Percentiles rank a stretch among this genome's conserved stretches.
Evolutionary conservation across 2,888 invertebrate genomes (phyloP).

Genomic region (Ashinkailepas kermadecensis): DNA sequence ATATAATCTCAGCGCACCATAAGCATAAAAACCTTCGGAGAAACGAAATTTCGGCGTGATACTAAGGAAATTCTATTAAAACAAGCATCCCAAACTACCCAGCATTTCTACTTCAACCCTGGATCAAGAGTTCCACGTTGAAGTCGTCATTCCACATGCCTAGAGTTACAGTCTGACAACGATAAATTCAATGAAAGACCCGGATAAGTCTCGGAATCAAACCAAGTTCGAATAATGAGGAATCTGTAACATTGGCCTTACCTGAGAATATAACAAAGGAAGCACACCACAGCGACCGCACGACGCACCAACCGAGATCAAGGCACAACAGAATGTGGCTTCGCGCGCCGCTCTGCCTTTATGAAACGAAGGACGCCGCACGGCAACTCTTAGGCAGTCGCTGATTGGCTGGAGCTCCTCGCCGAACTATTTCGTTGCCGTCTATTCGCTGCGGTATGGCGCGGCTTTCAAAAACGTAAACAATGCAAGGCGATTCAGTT

Average conservation of each 20-base stretch:
- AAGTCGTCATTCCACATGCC: no score
- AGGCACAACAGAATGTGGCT: not conserved
- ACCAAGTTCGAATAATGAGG: not conserved
- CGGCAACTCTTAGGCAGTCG: not conserved
- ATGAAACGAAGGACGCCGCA: constrained; percentile 20
- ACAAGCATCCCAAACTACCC: no score
- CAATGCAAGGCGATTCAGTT: not conserved
- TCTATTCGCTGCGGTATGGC: not conserved
- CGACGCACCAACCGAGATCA: not conserved
- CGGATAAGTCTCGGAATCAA: not conserved
- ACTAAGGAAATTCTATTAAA: no score
- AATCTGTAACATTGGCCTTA: not conserved
- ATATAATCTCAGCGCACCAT: no score
- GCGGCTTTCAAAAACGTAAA: constrained; percentile 18
- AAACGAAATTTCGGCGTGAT: no score
- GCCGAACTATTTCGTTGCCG: not conserved
- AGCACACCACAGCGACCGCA: not conserved
- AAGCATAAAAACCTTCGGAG: no score
- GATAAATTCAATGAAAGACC: not conserved
- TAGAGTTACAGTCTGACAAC: not conserved
- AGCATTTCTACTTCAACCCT: no score
- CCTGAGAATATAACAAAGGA: not conserved
- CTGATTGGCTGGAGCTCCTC: not conserved
- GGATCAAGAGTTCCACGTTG: no score
- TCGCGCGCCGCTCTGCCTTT: not conserved